Percentiles rank a stretch among this genome's conserved stretches.
Conservation (phyloP, 2,797 vertebrate genomes). For the Molossus alvarezi region DNA sequence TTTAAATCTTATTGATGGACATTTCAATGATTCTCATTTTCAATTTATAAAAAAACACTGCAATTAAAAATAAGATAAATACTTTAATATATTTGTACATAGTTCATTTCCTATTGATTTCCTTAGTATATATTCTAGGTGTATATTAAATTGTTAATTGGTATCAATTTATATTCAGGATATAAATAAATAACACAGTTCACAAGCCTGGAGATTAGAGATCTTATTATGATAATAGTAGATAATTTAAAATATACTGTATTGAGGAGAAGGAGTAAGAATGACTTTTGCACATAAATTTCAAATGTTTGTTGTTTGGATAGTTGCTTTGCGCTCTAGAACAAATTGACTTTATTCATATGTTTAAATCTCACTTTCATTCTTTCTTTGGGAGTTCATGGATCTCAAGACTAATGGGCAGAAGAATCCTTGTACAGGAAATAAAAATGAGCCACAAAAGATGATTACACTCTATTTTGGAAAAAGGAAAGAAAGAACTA, state of each 20-base stretch:
- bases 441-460: background rate
- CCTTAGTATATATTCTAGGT: slow-evolving; percentile 48
- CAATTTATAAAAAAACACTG: background rate
- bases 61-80: background rate
- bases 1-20: slow-evolving; percentile 31
- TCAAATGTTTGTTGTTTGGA: background rate
- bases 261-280: background rate
- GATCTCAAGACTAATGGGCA: background rate
- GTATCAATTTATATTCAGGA: slow-evolving; percentile 37
- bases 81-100: background rate
- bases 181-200: slow-evolving; percentile 26
- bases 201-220: background rate
- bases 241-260: slow-evolving; percentile 45
- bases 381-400: background rate
- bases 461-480: background rate
- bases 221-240: slow-evolving; percentile 6
- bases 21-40: background rate
- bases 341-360: background rate
- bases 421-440: background rate
- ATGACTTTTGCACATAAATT: background rate
- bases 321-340: background rate
- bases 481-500: background rate
- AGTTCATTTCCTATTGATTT: slow-evolving; percentile 10
- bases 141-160: background rate
- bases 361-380: slow-evolving; percentile 17